Evolutionary conservation across 2,888 invertebrate species (phyloP).

Genomic region (Mayetiola destructor): DNA sequence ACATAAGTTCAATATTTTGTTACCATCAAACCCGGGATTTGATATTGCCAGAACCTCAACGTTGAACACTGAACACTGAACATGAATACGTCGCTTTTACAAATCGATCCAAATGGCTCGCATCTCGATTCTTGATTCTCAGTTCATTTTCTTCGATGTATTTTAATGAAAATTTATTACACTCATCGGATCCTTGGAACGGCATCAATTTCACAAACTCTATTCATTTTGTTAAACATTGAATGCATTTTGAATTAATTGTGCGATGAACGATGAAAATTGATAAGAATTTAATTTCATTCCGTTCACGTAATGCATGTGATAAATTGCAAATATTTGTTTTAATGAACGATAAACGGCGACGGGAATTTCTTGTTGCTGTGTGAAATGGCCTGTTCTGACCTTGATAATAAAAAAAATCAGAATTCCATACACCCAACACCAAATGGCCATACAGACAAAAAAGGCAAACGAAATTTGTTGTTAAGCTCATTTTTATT

Average conservation of each 20-base stretch:
- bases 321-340: neutral
- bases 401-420: neutral
- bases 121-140: too few species aligned
- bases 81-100: too few species aligned
- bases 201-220: neutral
- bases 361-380: neutral
- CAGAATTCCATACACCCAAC: neutral
- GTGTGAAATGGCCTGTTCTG: neutral
- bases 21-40: too few species aligned
- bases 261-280: neutral
- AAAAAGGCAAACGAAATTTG: neutral
- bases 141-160: too few species aligned
- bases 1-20: too few species aligned
- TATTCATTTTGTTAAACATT: neutral
- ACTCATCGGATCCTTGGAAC: neutral
- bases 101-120: too few species aligned
- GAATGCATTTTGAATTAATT: neutral
- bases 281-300: neutral
- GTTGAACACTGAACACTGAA: too few species aligned
- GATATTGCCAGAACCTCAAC: too few species aligned
- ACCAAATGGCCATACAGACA: neutral
- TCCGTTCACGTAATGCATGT: neutral
- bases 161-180: constrained; percentile 1
- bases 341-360: neutral
- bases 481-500: neutral